Base-by-base conservation (phyloP, 2,888 invertebrate species). In the Helobdella robusta region DNA sequence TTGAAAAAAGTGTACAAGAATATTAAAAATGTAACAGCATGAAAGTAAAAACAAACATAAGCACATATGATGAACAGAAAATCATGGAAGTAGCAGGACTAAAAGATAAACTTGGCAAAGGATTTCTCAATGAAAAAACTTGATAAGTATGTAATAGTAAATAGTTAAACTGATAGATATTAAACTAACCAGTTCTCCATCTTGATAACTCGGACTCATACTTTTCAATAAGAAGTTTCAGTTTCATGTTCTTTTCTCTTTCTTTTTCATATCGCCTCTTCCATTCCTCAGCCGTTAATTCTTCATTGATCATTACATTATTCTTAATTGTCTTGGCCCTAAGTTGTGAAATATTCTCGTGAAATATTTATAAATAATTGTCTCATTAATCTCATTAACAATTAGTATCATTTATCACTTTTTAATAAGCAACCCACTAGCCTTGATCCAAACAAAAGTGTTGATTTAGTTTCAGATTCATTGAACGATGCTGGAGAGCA, bases 321-420 rank as follows among this genome's bases (percentile, higher is more conserved):
- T 99, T 99, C 88, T 98, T 99, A 77, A 99, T 98, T 63, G 97
- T 98, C 85, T 99, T 99, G 54, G 98, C 98, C 81, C 87, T 84
- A 46, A 5, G 52, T 6, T 32, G 48, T 20, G 46, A 48, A 56
- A 23, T 0, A 30, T 62, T 11, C 18, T 8, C 11, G 15, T 30
- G 6, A 48, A 48, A 40, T 40, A 15, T 48, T 15, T 23, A 48
- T 15, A 48, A 48, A 48, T 11, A 40, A 40, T 40, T 48, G n/a
- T 48, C 5, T 48, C 25, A 18, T 4, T 18, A 8, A 48, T 23
- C 20, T 1, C 20, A 23, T 8, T 48, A 6, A 20, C 20, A 48
- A 48, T 48, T 48, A n/a, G n/a, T n/a, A n/a, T n/a, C n/a, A n/a
- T n/a, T n/a, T n/a, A n/a, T n/a, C n/a, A n/a, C n/a, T n/a, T n/a